These are phyloP conservation scores for Pogonomyrmex californicus DNA, from an alignment of 1,140 invertebrate genomes.

Conservation along the genomic window DNA sequence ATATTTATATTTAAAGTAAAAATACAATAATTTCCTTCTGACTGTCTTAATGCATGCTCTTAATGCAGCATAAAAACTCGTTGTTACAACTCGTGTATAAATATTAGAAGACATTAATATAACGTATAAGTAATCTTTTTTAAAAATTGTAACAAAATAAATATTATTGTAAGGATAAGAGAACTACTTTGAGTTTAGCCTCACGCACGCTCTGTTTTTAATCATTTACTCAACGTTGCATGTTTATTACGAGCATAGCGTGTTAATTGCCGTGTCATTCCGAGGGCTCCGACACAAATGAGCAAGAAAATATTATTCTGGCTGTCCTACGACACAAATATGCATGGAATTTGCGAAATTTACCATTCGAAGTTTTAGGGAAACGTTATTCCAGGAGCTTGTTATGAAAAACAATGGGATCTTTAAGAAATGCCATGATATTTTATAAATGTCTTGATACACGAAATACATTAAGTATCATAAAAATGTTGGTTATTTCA, in stretches of 20 bases:
- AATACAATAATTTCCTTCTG: background rate
- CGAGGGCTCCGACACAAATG: constrained; percentile 22
- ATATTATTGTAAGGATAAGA: background rate
- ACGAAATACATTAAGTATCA: constrained; percentile 62
- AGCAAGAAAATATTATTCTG: constrained; percentile 34
- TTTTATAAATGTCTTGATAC: constrained; percentile 32
- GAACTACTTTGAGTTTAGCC: background rate
- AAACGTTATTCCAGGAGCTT: constrained; percentile 40
- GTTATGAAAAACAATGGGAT: constrained; percentile 45
- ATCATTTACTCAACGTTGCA: background rate
- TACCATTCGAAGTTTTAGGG: constrained; percentile 14
- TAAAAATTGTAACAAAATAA: background rate
- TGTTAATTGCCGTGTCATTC: constrained; percentile 34
- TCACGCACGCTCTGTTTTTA: constrained; percentile 14
- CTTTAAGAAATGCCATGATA: background rate
- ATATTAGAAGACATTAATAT: background rate
- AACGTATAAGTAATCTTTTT: background rate
- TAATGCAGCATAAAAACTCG: background rate
- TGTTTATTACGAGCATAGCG: constrained; percentile 12
- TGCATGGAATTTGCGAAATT: constrained; percentile 55
- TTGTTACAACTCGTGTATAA: background rate
- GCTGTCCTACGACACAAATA: constrained; percentile 59
- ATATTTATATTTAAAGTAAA: constrained; percentile 9
- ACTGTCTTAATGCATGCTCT: background rate
- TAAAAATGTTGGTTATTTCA: constrained; percentile 44